Base-by-base conservation (phyloP, 2,888 invertebrate species). In the Drosophila diplacantha region DNA sequence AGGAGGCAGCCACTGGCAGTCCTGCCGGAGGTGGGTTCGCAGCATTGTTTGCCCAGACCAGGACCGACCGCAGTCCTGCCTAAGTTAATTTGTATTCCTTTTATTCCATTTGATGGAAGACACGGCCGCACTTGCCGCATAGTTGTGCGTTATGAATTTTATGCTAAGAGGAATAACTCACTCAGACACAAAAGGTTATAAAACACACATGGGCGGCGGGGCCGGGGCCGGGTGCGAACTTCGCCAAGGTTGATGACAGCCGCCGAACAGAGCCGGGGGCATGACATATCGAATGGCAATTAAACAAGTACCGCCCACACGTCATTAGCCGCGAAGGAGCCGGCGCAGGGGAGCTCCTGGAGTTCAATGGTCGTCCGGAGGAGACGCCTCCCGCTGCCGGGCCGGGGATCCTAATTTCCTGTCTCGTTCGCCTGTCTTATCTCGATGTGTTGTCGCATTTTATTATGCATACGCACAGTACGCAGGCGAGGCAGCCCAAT, bases 51-150 rank as follows among this genome's bases (percentile, higher is more conserved):
- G 35, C 60, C 49, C 41, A 49, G 51, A 43, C 29, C 60, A 49
- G 26, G 47, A 56, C 60, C 37, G 61, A 65, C 75, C 55, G 53
- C 67, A 55, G 71, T 60, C 29, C 54, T 64, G 69, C 68, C 78
- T 70, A 74, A 81, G 69, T 79, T 81, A 80, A 80, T 80, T 79
- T 81, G 79, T 81, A 79, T 81, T 74, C 73, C 66, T 74, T 71
- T 73, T 76, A 79, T 72, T 71, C 72, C 60, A 69, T 68, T 75
- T 81, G 63, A 71, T 68, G 71, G 57, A 63, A 69, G 65, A 53
- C 68, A 64, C 64, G 72, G 65, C 43, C 37, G 26, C 49, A 49
- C 22, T 46, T 26, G 35, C 37, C 53, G 47, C 62, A 62, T 61
- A 51, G 54, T 50, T 61, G 56, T 68, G 66, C 58, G 72, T 75